Base-by-base conservation (phyloP, 2,888 invertebrate genomes). In the Acleris sparsana region DNA sequence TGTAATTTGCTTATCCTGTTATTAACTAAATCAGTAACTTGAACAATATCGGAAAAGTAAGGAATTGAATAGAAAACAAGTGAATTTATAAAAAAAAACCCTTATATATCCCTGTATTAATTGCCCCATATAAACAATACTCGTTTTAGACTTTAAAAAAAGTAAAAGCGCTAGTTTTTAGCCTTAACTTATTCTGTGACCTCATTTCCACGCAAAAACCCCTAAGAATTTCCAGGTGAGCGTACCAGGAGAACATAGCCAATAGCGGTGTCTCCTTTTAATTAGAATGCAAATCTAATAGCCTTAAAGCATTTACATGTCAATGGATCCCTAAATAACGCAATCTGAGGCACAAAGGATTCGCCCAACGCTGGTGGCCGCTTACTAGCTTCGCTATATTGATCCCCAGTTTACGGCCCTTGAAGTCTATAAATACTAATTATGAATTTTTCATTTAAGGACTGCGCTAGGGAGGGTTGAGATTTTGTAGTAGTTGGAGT, bases 271-370 rank as follows among this genome's bases (percentile, higher is more conserved):
- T 84, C 85, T 83, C 72, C 82, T 84, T 87, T 89, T 90, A 90
- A 92, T 90, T 87, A 91, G 90, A 85, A 91, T 91, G 91, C 89
- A 90, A 91, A 92, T 91, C 89, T 90, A 90, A 92, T 91, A 88
- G 90, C 85, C 84, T 80, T 75, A 73, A 85, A 88, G 84, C 85
- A 91, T 92, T 92, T 88, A 89, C 92, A 91, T 91, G 90, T 89
- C 92, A 91, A 92, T 91, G 87, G 87, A 77, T 82, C 75, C 82
- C 84, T 86, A 89, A 89, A 88, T 87, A 88, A 88, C 84, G 85
- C 83, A 83, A 86, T 85, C 83, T 81, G 76, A 76, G 78, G 79
- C 80, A 90, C 89, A 91, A 92, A 89, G 88, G 88, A 76, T 74
- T 76, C 74, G 68, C 75, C 74, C 70, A 70, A 73, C 71, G 75